Percentiles rank a stretch among this genome's conserved stretches.
These are phyloP conservation scores for Acrobasis repandana DNA, from an alignment of 2,888 invertebrate genomes.

Conservation along the genomic window DNA sequence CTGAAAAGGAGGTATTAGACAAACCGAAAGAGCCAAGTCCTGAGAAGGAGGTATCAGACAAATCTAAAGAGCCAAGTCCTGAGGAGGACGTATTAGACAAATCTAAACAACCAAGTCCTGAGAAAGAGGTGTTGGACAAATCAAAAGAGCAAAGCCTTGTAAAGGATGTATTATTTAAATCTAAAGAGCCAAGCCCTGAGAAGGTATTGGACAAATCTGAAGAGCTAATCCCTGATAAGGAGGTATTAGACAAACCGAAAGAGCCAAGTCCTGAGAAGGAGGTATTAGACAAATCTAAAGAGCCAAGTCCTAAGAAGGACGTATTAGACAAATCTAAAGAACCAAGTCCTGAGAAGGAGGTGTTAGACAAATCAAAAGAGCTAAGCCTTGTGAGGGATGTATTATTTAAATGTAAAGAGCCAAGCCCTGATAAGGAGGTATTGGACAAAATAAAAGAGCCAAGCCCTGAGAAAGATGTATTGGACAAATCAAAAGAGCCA, in stretches of 20 bases:
- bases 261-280: slow-evolving; percentile 24
- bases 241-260: not conserved
- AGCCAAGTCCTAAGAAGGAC: slow-evolving; percentile 22
- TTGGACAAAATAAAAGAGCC: not conserved
- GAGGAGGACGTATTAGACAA: slow-evolving; percentile 5
- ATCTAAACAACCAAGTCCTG: slow-evolving; percentile 20
- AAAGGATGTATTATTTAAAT: not conserved
- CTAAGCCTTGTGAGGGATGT: slow-evolving; percentile 26
- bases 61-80: not conserved
- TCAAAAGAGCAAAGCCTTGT: slow-evolving; percentile 21
- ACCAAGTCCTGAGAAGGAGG: not conserved
- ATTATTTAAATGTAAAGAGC: slow-evolving; percentile 6
- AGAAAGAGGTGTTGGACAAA: slow-evolving; percentile 22
- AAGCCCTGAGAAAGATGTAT: not conserved
- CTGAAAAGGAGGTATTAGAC: not conserved
- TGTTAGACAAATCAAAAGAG: slow-evolving; percentile 1
- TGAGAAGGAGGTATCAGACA: not conserved
- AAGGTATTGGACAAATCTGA: slow-evolving; percentile 16
- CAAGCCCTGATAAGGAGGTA: not conserved
- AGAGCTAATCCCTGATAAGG: slow-evolving; percentile 25
- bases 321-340: not conserved
- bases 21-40: slow-evolving; percentile 6
- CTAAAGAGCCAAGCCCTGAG: not conserved
- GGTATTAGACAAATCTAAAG: slow-evolving; percentile 18
- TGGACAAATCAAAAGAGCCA: not conserved